A percentile compares a stretch with the other conserved stretches of the same genome.
These are phyloP conservation scores for Acanthurus tractus DNA, from an alignment of 2,797 vertebrate genomes.

Conservation along the genomic window DNA sequence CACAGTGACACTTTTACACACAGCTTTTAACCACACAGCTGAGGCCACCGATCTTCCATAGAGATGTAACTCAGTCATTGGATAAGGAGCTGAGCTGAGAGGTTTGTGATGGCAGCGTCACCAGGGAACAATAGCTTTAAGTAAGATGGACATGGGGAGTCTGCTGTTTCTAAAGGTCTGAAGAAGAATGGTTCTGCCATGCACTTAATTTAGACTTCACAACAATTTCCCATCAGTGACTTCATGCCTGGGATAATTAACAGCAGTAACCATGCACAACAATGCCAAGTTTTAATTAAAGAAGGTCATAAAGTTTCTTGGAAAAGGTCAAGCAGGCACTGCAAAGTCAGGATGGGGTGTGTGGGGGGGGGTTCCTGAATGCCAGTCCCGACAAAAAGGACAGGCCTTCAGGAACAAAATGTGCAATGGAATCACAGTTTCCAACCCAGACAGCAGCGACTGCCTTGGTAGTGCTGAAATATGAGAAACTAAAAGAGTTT, in stretches of 20 bases:
- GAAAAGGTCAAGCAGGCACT: constrained; percentile 78
- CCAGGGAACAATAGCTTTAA: constrained; percentile 53
- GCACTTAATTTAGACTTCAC: constrained; percentile 63
- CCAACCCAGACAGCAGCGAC: constrained; percentile 63
- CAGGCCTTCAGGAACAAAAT: constrained; percentile 69
- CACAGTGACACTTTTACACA: constrained; percentile 64
- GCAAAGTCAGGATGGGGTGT: constrained; percentile 54
- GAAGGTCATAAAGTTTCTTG: constrained; percentile 75
- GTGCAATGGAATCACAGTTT: constrained; percentile 83
- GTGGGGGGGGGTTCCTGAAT: no score
- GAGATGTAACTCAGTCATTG: constrained; percentile 38
- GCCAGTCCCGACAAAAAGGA: constrained; percentile 66
- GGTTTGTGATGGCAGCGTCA: constrained; percentile 60
- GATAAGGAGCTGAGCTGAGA: constrained; percentile 45
- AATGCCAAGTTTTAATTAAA: constrained; percentile 83
- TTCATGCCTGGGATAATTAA: constrained; percentile 71
- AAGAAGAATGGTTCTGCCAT: constrained; percentile 49
- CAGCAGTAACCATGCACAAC: constrained; percentile 64
- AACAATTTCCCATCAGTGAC: constrained; percentile 65
- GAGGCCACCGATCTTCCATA: constrained; percentile 41
- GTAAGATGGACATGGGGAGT: constrained; percentile 49
- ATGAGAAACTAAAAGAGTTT: constrained; percentile 75
- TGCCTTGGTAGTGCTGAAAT: constrained; percentile 65
- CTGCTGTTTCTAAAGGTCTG: constrained; percentile 55
- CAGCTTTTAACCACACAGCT: constrained; percentile 40